These are phyloP conservation scores for Mythimna vitellina DNA, from an alignment of 2,888 invertebrate species.

Conservation along the genomic window DNA sequence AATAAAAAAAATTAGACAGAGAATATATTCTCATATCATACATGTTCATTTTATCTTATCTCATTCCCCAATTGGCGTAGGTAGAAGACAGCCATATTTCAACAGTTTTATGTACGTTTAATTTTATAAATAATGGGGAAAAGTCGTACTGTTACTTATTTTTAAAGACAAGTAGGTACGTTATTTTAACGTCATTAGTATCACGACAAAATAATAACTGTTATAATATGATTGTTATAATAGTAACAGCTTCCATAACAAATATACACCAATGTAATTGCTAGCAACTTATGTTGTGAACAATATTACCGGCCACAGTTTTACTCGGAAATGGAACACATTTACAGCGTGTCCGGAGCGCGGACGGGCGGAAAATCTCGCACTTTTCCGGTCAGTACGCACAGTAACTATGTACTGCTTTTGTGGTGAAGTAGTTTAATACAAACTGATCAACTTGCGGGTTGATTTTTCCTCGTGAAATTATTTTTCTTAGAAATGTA, in stretches of 20 bases:
- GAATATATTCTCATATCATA: no score
- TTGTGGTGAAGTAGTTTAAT: constrained; percentile 29
- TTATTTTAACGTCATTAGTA: no score
- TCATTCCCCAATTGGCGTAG: not conserved
- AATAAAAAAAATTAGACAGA: no score
- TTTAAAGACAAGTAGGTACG: no score
- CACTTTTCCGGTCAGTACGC: constrained; percentile 57
- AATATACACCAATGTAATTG: not conserved
- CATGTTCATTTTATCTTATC: no score
- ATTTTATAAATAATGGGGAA: not conserved
- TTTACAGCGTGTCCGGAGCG: constrained; percentile 30
- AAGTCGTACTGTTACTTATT: not conserved
- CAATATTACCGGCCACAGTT: constrained; percentile 16
- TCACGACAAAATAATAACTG: not conserved
- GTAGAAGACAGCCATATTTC: not conserved
- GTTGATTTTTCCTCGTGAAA: not conserved
- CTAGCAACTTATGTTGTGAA: not conserved
- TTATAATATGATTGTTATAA: not conserved
- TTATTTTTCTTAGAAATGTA: not conserved
- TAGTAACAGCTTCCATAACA: not conserved
- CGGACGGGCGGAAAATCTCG: constrained; percentile 41
- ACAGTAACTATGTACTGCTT: constrained; percentile 22
- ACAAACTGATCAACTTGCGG: not conserved
- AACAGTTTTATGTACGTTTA: not conserved
- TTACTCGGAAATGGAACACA: constrained; percentile 42